These are phyloP conservation scores for Gasterosteus nipponicus DNA, from an alignment of 2,113 vertebrate genomes.

Conservation along the genomic window DNA sequence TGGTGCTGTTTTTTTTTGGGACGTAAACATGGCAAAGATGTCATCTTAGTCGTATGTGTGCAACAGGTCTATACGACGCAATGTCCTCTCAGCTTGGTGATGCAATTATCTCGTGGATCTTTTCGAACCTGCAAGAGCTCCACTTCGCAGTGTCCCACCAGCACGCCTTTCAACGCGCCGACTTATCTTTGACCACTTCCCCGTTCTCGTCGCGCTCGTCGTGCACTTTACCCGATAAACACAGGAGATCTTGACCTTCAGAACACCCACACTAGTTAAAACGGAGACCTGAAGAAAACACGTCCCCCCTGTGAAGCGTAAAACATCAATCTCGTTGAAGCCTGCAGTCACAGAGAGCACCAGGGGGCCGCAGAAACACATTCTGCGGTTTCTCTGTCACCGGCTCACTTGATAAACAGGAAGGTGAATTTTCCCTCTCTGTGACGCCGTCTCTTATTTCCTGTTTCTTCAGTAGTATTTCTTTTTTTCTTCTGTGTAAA, in stretches of 20 bases:
- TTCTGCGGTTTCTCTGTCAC: conserved; percentile 75
- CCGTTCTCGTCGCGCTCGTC: conserved; percentile 1
- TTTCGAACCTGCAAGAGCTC: not conserved
- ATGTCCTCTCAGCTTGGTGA: not conserved
- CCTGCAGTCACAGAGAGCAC: conserved; percentile 31
- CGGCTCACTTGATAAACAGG: conserved; percentile 82
- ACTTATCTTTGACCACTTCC: conserved; percentile 24
- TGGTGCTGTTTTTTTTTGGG: not conserved
- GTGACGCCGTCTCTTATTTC: conserved; percentile 81
- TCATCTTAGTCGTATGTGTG: not conserved
- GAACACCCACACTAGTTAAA: conserved; percentile 26
- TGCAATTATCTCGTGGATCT: no score
- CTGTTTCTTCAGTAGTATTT: conserved; percentile 85
- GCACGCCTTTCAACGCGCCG: conserved; percentile 10
- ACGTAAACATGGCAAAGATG: not conserved
- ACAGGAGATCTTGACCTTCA: conserved; percentile 30
- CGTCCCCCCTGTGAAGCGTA: conserved; percentile 10
- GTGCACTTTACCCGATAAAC: conserved; percentile 47
- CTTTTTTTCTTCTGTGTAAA: conserved; percentile 70
- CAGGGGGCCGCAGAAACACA: conserved; percentile 32
- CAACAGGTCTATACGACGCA: not conserved
- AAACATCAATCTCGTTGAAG: conserved; percentile 34
- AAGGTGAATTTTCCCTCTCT: conserved; percentile 87
- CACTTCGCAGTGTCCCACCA: not conserved
- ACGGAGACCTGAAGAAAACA: conserved; percentile 24